phyloP scores from a whole-genome alignment of 2,113 vertebrate species.

The Alouatta palliata region DNA sequence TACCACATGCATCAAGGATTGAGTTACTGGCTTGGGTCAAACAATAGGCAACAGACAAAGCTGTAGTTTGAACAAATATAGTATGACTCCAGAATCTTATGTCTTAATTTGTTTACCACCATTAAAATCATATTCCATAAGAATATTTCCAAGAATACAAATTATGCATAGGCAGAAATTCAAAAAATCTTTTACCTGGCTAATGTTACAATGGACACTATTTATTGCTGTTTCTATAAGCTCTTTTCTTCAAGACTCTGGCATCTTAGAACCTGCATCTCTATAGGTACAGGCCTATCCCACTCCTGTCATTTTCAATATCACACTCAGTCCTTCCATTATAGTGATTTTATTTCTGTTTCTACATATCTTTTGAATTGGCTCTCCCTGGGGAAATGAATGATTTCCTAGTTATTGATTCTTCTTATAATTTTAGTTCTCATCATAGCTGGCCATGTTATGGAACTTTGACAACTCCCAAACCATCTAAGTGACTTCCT shows the following conservation, averaged over 20 bases:
- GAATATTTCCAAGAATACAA: not conserved
- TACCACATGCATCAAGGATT: not conserved
- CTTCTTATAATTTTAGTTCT: not conserved
- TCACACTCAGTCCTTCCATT: not conserved
- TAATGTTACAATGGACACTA: not conserved
- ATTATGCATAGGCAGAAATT: not conserved
- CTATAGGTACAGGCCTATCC: not conserved
- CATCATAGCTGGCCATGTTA: not conserved
- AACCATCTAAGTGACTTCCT: not conserved
- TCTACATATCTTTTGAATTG: not conserved
- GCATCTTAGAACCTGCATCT: not conserved
- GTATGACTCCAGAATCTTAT: not conserved
- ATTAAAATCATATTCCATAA: not conserved
- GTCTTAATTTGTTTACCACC: not conserved
- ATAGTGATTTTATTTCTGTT: not conserved
- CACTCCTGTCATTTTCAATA: not conserved
- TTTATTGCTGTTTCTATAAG: not conserved
- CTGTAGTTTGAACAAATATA: not conserved
- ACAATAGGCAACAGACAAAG: not conserved
- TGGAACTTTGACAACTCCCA: not conserved
- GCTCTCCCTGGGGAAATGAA: not conserved
- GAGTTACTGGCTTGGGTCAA: not conserved
- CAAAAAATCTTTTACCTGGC: not conserved
- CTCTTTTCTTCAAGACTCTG: not conserved
- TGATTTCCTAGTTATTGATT: not conserved